Conservation (phyloP, 2,797 vertebrate genomes). For the Cephalopachus bancanus region DNA sequence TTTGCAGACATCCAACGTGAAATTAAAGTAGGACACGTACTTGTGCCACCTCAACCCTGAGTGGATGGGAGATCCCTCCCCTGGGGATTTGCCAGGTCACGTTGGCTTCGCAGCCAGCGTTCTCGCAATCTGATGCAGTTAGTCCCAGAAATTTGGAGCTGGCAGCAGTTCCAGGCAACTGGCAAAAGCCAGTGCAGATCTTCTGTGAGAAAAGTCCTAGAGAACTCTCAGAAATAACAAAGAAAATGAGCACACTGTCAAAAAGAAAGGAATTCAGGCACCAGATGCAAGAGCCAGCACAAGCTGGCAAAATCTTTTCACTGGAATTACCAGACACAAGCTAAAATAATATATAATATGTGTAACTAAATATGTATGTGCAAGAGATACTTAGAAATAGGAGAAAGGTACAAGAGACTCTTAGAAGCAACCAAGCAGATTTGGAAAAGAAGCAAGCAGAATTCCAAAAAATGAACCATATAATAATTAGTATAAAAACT, state of each 20-base stretch:
- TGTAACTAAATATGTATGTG: conserved; percentile 38
- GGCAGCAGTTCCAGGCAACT: neutral
- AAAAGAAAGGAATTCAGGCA: conserved; percentile 47
- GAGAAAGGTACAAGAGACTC: conserved; percentile 4
- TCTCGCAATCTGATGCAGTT: conserved; percentile 6
- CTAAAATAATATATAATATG: conserved; percentile 19
- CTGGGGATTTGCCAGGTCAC: neutral
- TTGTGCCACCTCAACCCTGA: neutral
- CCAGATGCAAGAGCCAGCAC: conserved; percentile 15
- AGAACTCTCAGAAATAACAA: neutral
- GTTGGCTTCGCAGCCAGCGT: neutral
- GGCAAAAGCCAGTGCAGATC: neutral
- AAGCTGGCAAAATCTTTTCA: conserved; percentile 5
- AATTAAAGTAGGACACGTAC: neutral
- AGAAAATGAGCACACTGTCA: neutral
- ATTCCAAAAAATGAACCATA: conserved; percentile 66
- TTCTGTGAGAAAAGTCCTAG: conserved; percentile 5
- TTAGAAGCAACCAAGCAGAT: conserved; percentile 12
- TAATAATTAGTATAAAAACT: conserved; percentile 73
- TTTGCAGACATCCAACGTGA: conserved; percentile 21
- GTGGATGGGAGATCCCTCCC: neutral
- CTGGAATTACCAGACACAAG: neutral
- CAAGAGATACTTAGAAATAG: conserved; percentile 36
- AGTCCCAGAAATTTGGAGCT: neutral
- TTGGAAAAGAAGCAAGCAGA: conserved; percentile 46